Conservation (phyloP, 2,113 vertebrate genomes). For the Malurus cyaneus region DNA sequence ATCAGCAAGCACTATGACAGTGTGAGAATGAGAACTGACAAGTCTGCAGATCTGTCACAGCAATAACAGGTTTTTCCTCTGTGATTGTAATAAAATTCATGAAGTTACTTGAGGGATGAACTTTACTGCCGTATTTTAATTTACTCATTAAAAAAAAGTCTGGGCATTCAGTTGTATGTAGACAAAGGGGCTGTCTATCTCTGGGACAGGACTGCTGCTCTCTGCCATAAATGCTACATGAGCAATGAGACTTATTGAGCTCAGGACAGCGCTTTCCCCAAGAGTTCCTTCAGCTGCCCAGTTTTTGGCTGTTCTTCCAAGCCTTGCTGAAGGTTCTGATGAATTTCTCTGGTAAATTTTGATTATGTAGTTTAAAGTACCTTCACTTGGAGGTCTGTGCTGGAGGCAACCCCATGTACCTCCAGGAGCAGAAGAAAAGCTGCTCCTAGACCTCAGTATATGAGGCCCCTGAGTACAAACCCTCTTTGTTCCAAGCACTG, state of each 20-base stretch:
- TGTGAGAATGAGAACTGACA: background rate
- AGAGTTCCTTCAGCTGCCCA: background rate
- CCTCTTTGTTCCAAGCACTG: background rate
- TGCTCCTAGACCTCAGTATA: background rate
- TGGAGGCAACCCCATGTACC: background rate
- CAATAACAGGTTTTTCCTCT: background rate
- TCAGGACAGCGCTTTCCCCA: background rate
- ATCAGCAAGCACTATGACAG: background rate
- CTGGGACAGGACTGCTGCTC: background rate
- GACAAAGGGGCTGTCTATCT: background rate
- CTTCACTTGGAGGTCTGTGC: background rate
- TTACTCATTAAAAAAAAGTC: background rate
- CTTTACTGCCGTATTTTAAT: background rate
- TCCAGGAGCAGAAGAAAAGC: background rate
- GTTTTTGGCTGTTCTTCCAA: background rate
- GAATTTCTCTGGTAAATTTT: background rate
- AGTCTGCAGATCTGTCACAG: background rate
- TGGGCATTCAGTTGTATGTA: background rate
- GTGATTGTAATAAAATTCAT: background rate
- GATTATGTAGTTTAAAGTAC: background rate
- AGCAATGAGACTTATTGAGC: background rate
- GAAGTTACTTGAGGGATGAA: accelerated
- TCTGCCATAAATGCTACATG: background rate
- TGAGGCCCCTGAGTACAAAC: background rate
- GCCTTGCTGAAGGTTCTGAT: background rate